Base-by-base conservation (phyloP, 2,797 vertebrate species). In the Carcharodon carcharias region DNA sequence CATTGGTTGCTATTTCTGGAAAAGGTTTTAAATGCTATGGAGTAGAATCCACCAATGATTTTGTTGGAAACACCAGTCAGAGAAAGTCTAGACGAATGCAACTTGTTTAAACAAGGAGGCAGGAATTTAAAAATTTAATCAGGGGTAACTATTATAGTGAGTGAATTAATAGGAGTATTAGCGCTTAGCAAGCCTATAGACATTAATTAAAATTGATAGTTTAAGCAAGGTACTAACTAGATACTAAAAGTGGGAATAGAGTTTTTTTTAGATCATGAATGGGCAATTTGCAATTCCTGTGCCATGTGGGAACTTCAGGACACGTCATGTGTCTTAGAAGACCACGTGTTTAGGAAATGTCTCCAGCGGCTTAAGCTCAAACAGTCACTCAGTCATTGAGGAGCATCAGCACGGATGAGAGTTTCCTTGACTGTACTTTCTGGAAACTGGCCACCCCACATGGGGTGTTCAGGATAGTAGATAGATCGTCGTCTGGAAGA, bases 1-100 rank as follows among this genome's bases (percentile, higher is more conserved):
- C 88, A 61, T 54, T 35, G 12, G 56, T 16, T 91, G 88, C 88
- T 91, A 91, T n/a, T 61, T 91, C 88, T 35, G 88, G 88, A 91
- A 91, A 91, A 91, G 73, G 0, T 35, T 6, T n/a, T 16, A 89
- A 89, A 31, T 89, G 54, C 54, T 89, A 12, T 50, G 35, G 87
- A 89, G 63, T 63, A n/a, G 5, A n/a, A 91, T 61, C 56, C 56
- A 50, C 88, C 35, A n/a, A n/a, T 91, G 88, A 61, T 35, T 16
- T 91, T 61, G 54, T 14, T n/a, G 1, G 26, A 89, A 31, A 12
- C 28, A 8, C 26, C 26, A 26, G 58, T 26, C 45, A 50, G 23
- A 58, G 50, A 89, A 82, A 18, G 4, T 82, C 14, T 40, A 50
- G 6, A 8, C 23, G 1, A 85, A 50, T 16, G 26, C 82, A 26